Conservation (phyloP, 2,888 invertebrate species). For the Cepaea hortensis region DNA sequence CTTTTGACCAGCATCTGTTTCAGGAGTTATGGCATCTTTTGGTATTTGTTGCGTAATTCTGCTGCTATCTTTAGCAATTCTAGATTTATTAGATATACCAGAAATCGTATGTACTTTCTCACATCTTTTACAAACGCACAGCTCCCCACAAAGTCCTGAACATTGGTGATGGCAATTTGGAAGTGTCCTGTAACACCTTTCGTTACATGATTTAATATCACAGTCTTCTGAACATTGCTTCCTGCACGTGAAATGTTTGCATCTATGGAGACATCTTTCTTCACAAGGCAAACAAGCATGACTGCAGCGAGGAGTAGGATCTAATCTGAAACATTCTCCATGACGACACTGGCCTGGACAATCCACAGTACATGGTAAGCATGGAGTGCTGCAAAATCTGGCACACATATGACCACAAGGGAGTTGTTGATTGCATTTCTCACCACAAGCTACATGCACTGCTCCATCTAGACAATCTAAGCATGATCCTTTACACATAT, state of each 20-base stretch:
- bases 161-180: slow-evolving; percentile 25
- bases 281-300: slow-evolving; percentile 37
- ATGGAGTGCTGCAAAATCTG: slow-evolving; percentile 34
- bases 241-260: slow-evolving; percentile 28
- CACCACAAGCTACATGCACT: slow-evolving; percentile 40
- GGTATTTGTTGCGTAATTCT: too few species aligned
- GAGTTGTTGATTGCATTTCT: slow-evolving; percentile 31
- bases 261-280: slow-evolving; percentile 31
- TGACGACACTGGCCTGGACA: slow-evolving; percentile 41
- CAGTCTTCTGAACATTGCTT: slow-evolving; percentile 39
- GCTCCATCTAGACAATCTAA: slow-evolving; percentile 37
- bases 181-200: slow-evolving; percentile 21
- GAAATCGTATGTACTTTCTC: not conserved
- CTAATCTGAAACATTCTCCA: not conserved
- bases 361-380: slow-evolving; percentile 33
- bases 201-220: not conserved
- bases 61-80: not conserved
- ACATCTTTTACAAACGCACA: slow-evolving; percentile 42
- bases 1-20: not conserved
- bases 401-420: slow-evolving; percentile 48
- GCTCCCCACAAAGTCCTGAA: slow-evolving; percentile 47
- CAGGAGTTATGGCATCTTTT: too few species aligned
- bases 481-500: slow-evolving; percentile 42
- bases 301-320: slow-evolving; percentile 15
- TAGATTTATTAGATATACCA: not conserved